Evolutionary conservation across 2,888 invertebrate species (phyloP), one percentile per base, ranked within the genome.

Genomic region (Caenorhabditis imperialis): DNA sequence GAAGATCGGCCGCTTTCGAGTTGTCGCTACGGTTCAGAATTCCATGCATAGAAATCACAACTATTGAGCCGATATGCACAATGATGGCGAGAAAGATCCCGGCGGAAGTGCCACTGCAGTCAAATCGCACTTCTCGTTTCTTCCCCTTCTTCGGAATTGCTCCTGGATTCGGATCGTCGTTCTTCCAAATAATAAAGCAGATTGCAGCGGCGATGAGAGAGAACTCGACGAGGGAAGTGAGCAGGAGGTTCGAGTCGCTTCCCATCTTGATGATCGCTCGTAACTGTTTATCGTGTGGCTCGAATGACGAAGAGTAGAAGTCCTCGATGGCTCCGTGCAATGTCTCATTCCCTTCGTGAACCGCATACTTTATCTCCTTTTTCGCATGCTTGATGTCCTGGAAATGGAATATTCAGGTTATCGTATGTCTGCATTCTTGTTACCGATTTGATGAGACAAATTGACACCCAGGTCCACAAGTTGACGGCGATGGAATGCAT

Each of bases 131-230:
- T 10, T 75, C 73, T 47, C 79, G 55, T 58, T 82, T 84, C 44
- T 81, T 76, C 54, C 74, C 75, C 35, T 74, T 77, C 14, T 58
- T 61, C 16, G 54, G 61, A 14, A 22, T 58, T 8, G 53, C 63
- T 20, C 78, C 63, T 62, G 35, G 33, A 12, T 55, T 22, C 3
- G 48, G 53, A 22, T 84, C 85, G 57, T 84, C 84, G 33, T 84
- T 77, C 48, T 78, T 74, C 85, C 85, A 86, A 22, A 86, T 60
- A n/a, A 85, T 84, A 67, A 87, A 84, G 81, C 84, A 84, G 3
- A 86, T 83, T 0, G 85, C 86, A 2, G 86, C 86, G 1, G 82
- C 85, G 40, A 86, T 84, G 14, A 86, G 70, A 0, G 85, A 84
- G 58, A 82, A 84, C 69, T 86, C 86, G 45, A 85, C 82, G 16